A percentile compares a stretch with the other conserved stretches of the same genome.
Conservation (phyloP, 2,888 invertebrate genomes). For the Mimachlamys varia region DNA sequence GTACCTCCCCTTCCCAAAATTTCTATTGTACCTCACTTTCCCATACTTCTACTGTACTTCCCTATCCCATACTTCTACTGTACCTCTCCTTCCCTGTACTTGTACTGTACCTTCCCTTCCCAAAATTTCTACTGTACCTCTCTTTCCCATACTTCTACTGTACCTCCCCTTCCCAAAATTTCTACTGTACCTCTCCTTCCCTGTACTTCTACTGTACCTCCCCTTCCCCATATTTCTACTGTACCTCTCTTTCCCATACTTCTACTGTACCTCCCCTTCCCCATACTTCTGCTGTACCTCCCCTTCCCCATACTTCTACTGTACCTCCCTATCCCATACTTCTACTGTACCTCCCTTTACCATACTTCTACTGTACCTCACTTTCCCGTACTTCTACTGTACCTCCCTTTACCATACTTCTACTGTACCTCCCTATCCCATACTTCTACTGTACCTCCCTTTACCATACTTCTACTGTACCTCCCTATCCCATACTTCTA, state of each 20-base stretch:
- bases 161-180: neutral
- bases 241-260: too few relatives aligned
- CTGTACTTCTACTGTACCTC: neutral
- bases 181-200: neutral
- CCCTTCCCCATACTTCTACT: neutral
- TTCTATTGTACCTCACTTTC: too few relatives aligned
- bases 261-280: neutral
- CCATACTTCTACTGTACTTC: too few relatives aligned
- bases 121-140: neutral
- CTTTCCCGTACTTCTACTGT: neutral
- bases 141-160: too few relatives aligned
- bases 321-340: too few relatives aligned
- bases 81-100: neutral
- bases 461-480: neutral
- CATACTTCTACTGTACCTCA: neutral
- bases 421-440: neutral
- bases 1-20: neutral
- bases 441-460: neutral
- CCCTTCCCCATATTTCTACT: neutral
- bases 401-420: neutral
- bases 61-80: neutral
- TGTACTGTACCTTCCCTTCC: neutral
- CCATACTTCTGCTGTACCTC: neutral
- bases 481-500: neutral
- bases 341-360: too few relatives aligned